Evolutionary conservation across 2,888 invertebrate species (phyloP), one percentile per base, ranked within the genome.

Genomic region (Acrocyrtus sp.): DNA sequence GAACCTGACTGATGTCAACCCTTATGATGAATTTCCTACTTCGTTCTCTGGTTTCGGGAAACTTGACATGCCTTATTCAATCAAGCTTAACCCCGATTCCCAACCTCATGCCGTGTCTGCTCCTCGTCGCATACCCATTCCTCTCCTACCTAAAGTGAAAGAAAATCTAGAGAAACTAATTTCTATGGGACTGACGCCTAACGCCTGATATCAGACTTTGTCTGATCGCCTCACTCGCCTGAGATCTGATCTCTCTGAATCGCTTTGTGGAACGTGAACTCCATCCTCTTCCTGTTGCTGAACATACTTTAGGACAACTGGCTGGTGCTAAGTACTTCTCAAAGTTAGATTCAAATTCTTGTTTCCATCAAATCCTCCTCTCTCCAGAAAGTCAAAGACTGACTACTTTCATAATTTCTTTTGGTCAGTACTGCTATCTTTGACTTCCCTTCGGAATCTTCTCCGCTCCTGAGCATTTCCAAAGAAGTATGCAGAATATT

Each of bases 371-470:
- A 15, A 45, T 63, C 1, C n/a, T n/a, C 2, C 17, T 63, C 6
- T 26, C 8, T 6, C 22, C 43, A 2, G 19, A 27, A 15, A 22
- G 50, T 41, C n/a, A n/a, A 24, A 24, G 19, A 8, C 54, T 63
- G 0, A 63, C 63, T 17, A 63, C 53, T 1, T 63, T 63, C 15
- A 43, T 63, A 1, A 63, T 53, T 10, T 53, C 62, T 4, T 63
- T 34, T 39, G 53, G 53, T 1, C 8, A 43, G 17, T 63, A 53
- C 27, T 26, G 53, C 15, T 63, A n/a, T 19, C 12, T 12, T 0
- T 22, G 62, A 12, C 22, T 50, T 3, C 51, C 53, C 1, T 50
- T 63, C 22, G 62, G 53, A 19, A 43, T 63, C 22, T 53, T 47
- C 1, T 63, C 62, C 6, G 58, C 58, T 0, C 60, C 58, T 6